phyloP scores from a whole-genome alignment of 1,140 invertebrate genomes.

The Ephestia elutella region DNA sequence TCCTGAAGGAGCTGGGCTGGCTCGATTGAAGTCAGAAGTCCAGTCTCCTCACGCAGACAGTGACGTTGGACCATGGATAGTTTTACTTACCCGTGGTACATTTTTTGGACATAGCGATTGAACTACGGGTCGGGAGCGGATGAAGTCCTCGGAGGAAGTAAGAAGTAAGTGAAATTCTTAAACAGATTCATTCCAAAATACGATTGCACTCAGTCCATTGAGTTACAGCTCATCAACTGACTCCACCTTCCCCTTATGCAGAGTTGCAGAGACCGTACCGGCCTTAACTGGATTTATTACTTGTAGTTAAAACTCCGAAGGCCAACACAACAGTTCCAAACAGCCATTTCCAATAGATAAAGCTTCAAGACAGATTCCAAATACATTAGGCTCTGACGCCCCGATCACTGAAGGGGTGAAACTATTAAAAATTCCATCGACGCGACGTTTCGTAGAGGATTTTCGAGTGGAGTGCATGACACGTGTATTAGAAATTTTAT shows the following conservation, averaged over 20 bases:
- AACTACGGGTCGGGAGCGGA: no score
- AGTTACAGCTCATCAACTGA: conserved; percentile 8
- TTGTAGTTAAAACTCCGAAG: conserved; percentile 63
- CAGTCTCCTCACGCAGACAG: no score
- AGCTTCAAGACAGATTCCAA: conserved; percentile 67
- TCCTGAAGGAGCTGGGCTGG: no score
- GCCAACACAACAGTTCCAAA: conserved; percentile 61
- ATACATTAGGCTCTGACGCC: conserved; percentile 61
- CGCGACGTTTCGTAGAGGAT: conserved; percentile 44
- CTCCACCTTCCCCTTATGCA: conserved; percentile 40
- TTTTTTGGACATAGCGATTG: no score
- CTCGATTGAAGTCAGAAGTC: no score
- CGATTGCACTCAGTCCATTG: no score
- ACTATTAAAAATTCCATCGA: conserved; percentile 69
- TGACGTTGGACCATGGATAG: no score
- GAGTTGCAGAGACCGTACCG: conserved; percentile 38
- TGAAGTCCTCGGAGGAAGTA: no score
- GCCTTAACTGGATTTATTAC: conserved; percentile 62
- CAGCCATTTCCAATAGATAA: conserved; percentile 71
- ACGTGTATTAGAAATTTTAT: conserved; percentile 55
- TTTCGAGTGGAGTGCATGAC: conserved; percentile 42
- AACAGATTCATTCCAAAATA: no score
- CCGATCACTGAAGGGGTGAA: conserved; percentile 43
- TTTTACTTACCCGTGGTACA: no score
- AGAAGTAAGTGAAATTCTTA: no score